A percentile compares a stretch with the other conserved stretches of the same genome.
Conservation (phyloP, 2,797 vertebrate species). For the Cyprinodon diabolis region DNA sequence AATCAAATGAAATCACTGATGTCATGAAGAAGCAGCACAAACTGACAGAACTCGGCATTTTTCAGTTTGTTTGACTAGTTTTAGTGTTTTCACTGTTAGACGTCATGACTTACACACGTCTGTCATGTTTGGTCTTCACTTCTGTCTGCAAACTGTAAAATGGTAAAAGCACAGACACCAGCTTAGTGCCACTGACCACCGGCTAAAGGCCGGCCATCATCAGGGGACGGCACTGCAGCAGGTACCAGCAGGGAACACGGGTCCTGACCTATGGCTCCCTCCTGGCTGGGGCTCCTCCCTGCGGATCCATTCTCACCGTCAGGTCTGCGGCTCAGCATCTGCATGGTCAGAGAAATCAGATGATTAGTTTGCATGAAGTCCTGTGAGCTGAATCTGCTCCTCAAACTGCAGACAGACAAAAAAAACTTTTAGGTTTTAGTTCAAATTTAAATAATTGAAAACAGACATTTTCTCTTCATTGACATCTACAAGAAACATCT, state of each 20-base stretch:
- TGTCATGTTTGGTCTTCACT: constrained; percentile 74
- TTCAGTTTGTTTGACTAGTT: constrained; percentile 54
- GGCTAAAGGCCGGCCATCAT: background rate
- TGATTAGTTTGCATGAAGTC: background rate
- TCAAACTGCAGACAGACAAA: too few relatives aligned
- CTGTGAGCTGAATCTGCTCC: background rate
- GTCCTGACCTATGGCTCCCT: constrained; percentile 83
- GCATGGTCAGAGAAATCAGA: constrained; percentile 52
- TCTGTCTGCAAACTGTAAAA: constrained; percentile 76
- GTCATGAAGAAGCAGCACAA: constrained; percentile 50
- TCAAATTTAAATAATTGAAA: too few relatives aligned
- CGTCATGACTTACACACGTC: constrained; percentile 68
- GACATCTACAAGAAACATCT: too few relatives aligned
- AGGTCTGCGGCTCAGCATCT: constrained; percentile 74
- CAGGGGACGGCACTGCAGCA: too few relatives aligned
- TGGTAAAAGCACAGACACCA: constrained; percentile 59
- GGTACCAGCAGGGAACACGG: constrained; percentile 9
- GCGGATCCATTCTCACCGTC: constrained; percentile 83
- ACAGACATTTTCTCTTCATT: too few relatives aligned
- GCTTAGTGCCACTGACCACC: constrained; percentile 37
- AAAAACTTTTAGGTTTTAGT: too few relatives aligned
- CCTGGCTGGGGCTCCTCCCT: constrained; percentile 81
- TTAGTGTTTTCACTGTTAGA: constrained; percentile 29
- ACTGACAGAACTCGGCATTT: constrained; percentile 45
- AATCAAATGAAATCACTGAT: constrained; percentile 36